A percentile compares a stretch with the other conserved stretches of the same genome.
Evolutionary conservation across 2,113 vertebrate genomes (phyloP).

Genomic region (Oncorhynchus masou): DNA sequence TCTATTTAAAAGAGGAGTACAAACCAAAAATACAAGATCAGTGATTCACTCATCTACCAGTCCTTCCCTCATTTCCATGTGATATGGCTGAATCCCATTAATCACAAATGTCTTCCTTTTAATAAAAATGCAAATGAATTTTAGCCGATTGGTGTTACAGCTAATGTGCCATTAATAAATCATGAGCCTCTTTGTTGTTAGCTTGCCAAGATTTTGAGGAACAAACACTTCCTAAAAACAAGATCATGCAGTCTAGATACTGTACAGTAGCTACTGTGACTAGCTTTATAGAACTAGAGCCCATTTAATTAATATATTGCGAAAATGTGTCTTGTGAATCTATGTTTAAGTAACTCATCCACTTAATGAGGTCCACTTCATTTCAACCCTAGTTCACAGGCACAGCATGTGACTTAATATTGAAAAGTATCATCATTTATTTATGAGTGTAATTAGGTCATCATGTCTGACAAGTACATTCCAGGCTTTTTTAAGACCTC

Average conservation of each 20-base stretch:
- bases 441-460: slow-evolving; percentile 88
- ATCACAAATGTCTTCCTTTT: slow-evolving; percentile 78
- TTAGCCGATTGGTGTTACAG: slow-evolving; percentile 74
- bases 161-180: slow-evolving; percentile 77
- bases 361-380: slow-evolving; percentile 81
- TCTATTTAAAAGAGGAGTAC: background rate
- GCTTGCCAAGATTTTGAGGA: slow-evolving; percentile 47
- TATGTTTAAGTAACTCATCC: slow-evolving; percentile 11
- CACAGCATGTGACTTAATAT: slow-evolving; percentile 83
- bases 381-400: slow-evolving; percentile 80
- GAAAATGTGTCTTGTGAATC: background rate
- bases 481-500: slow-evolving; percentile 75
- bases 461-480: slow-evolving; percentile 83
- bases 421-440: slow-evolving; percentile 86
- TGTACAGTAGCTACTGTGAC: background rate
- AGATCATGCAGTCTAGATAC: background rate
- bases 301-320: background rate
- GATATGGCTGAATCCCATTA: slow-evolving; percentile 72
- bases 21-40: slow-evolving; percentile 29
- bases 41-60: slow-evolving; percentile 32
- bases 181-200: slow-evolving; percentile 64
- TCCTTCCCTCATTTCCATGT: slow-evolving; percentile 57
- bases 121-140: slow-evolving; percentile 80
- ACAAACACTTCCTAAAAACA: slow-evolving; percentile 30
- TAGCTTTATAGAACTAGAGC: background rate